Percentiles rank a stretch among this genome's conserved stretches.
phyloP scores from a whole-genome alignment of 2,113 vertebrate species.

The Platichthys flesus region DNA sequence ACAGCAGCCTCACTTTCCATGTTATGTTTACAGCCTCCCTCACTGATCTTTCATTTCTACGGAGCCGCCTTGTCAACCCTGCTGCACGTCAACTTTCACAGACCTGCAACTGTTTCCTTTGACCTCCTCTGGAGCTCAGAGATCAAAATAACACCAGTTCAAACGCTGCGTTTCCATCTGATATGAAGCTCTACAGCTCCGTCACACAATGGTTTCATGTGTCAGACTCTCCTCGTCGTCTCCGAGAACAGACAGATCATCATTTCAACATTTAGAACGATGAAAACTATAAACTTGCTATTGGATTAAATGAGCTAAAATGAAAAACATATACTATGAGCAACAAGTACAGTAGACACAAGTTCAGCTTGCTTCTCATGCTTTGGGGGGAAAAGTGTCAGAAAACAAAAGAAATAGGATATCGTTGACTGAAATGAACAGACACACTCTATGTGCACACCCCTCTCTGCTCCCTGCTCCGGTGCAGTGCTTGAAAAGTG shows the following conservation, averaged over 20 bases:
- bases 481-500: constrained; percentile 72
- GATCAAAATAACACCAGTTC: constrained; percentile 48
- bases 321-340: constrained; percentile 51
- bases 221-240: constrained; percentile 25
- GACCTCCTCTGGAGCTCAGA: constrained; percentile 37
- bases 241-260: constrained; percentile 23
- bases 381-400: constrained; percentile 64
- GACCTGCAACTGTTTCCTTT: neutral
- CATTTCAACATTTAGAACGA: constrained; percentile 37
- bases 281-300: constrained; percentile 32
- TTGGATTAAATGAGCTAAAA: constrained; percentile 45
- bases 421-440: constrained; percentile 66
- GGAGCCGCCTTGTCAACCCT: constrained; percentile 24
- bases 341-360: constrained; percentile 59
- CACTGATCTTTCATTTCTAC: constrained; percentile 22
- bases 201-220: constrained; percentile 25
- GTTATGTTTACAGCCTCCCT: constrained; percentile 23
- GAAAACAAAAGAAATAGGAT: constrained; percentile 54
- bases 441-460: constrained; percentile 60
- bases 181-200: constrained; percentile 15
- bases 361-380: constrained; percentile 70
- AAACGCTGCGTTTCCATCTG: constrained; percentile 50
- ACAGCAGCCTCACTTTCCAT: constrained; percentile 27
- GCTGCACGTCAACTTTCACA: neutral
- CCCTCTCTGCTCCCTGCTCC: constrained; percentile 48